Percentiles rank a stretch among this genome's conserved stretches.
Evolutionary conservation across 2,888 invertebrate genomes (phyloP).

Genomic region (Eulithis prunata): DNA sequence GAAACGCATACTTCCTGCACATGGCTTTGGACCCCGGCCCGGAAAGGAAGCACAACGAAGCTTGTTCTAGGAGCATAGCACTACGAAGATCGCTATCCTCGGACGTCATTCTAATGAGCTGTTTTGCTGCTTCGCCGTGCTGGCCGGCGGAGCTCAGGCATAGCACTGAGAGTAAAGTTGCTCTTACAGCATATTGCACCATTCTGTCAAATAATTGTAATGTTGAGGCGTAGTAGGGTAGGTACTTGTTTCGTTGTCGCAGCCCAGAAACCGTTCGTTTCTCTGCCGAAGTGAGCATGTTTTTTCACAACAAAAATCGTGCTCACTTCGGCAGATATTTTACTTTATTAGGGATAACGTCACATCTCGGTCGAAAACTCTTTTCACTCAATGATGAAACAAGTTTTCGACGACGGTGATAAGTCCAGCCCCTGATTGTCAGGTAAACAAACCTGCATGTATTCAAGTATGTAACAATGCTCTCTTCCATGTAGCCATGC

Average conservation of each 20-base stretch:
- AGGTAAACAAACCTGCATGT: conserved; percentile 88
- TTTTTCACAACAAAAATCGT: too few relatives aligned
- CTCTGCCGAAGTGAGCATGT: too few relatives aligned
- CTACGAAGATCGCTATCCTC: conserved; percentile 98
- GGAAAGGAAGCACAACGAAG: conserved; percentile 94
- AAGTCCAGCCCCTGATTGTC: neutral
- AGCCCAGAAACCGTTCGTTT: too few relatives aligned
- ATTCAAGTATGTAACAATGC: conserved; percentile 95
- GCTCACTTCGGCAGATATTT: too few relatives aligned
- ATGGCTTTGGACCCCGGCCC: conserved; percentile 86
- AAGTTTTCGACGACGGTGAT: too few relatives aligned
- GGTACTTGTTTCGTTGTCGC: too few relatives aligned
- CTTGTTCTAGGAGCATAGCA: conserved; percentile 96
- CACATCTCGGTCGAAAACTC: too few relatives aligned
- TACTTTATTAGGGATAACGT: too few relatives aligned
- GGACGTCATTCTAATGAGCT: conserved; percentile 97
- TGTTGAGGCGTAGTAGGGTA: too few relatives aligned
- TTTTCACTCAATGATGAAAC: too few relatives aligned
- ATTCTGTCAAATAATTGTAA: conserved; percentile 81
- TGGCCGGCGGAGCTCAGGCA: conserved; percentile 91
- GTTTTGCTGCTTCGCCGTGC: conserved; percentile 97
- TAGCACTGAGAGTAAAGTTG: conserved; percentile 94
- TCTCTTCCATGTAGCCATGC: conserved; percentile 96
- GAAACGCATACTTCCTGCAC: conserved; percentile 97
- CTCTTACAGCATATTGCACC: conserved; percentile 96